phyloP scores from a whole-genome alignment of 2,888 invertebrate species.

The Trissolcus brochymenae region DNA sequence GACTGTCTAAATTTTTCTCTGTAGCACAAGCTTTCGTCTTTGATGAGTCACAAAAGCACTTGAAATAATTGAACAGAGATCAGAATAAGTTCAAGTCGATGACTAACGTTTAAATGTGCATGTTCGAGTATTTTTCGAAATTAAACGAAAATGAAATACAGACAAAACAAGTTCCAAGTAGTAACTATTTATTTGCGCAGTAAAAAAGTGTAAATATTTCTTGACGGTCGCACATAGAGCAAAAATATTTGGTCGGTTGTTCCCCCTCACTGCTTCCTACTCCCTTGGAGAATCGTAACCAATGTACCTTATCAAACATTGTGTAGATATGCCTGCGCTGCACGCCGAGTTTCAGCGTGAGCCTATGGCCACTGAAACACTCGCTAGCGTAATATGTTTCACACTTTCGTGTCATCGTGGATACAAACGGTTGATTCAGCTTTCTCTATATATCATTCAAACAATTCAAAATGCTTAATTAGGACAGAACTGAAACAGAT shows the following conservation, averaged over 20 bases:
- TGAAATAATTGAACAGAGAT: slow-evolving; percentile 29
- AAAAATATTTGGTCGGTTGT: slow-evolving; percentile 56
- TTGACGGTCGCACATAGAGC: slow-evolving; percentile 56
- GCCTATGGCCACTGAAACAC: slow-evolving; percentile 63
- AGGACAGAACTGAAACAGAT: not conserved
- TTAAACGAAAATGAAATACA: slow-evolving; percentile 18
- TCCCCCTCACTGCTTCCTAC: slow-evolving; percentile 56
- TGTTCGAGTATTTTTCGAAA: slow-evolving; percentile 29
- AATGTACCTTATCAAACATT: slow-evolving; percentile 61
- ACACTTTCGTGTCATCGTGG: slow-evolving; percentile 57
- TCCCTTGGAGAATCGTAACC: slow-evolving; percentile 56
- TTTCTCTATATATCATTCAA: too few relatives aligned
- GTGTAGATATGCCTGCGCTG: slow-evolving; percentile 64
- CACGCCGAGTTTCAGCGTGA: slow-evolving; percentile 63
- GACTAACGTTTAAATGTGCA: slow-evolving; percentile 28
- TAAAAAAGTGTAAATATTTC: slow-evolving; percentile 54
- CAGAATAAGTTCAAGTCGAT: not conserved
- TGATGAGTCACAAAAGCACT: slow-evolving; percentile 35
- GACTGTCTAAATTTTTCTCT: slow-evolving; percentile 19
- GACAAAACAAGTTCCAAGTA: slow-evolving; percentile 53
- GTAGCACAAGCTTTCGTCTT: slow-evolving; percentile 44
- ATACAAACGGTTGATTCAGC: slow-evolving; percentile 7
- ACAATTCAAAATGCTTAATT: not conserved
- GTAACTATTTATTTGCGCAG: slow-evolving; percentile 45
- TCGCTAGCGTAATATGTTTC: slow-evolving; percentile 61